phyloP scores from a whole-genome alignment of 1,140 invertebrate species.

The Drosophila fuyamai region DNA sequence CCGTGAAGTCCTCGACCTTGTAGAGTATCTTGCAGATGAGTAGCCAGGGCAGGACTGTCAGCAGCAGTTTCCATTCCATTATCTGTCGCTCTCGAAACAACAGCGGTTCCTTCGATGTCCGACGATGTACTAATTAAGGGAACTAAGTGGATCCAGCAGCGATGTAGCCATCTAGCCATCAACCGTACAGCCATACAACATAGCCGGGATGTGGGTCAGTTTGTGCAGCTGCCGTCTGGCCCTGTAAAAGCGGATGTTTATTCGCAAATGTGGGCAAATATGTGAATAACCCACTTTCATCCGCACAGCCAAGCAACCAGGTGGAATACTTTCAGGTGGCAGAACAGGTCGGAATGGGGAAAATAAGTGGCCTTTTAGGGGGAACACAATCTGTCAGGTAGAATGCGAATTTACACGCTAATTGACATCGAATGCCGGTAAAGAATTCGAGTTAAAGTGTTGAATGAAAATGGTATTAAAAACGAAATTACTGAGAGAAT shows the following conservation, averaged over 20 bases:
- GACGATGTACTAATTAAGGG: slow-evolving; percentile 20
- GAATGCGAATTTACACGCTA: slow-evolving; percentile 3
- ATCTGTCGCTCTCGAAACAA: neutral
- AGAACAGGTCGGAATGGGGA: neutral
- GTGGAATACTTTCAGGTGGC: slow-evolving; percentile 54
- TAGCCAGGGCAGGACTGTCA: slow-evolving; percentile 16
- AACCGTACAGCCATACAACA: neutral
- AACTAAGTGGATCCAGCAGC: neutral
- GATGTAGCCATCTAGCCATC: neutral
- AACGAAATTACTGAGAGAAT: neutral
- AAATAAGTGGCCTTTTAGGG: neutral
- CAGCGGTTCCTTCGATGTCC: slow-evolving; percentile 8
- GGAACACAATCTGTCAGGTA: neutral
- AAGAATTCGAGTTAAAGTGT: neutral
- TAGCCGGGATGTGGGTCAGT: slow-evolving; percentile 61
- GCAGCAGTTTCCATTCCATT: slow-evolving; percentile 16
- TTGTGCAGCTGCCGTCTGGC: slow-evolving; percentile 63
- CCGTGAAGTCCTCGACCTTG: slow-evolving; percentile 28
- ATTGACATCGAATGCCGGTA: neutral
- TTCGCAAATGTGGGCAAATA: slow-evolving; percentile 43
- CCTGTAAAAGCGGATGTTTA: slow-evolving; percentile 4
- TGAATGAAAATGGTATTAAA: neutral
- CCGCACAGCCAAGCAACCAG: slow-evolving; percentile 4
- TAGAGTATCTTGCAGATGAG: slow-evolving; percentile 12
- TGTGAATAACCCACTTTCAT: slow-evolving; percentile 58